Percentiles rank a stretch among this genome's conserved stretches.
phyloP scores from a whole-genome alignment of 2,797 vertebrate species.

The Dermochelys coriacea region DNA sequence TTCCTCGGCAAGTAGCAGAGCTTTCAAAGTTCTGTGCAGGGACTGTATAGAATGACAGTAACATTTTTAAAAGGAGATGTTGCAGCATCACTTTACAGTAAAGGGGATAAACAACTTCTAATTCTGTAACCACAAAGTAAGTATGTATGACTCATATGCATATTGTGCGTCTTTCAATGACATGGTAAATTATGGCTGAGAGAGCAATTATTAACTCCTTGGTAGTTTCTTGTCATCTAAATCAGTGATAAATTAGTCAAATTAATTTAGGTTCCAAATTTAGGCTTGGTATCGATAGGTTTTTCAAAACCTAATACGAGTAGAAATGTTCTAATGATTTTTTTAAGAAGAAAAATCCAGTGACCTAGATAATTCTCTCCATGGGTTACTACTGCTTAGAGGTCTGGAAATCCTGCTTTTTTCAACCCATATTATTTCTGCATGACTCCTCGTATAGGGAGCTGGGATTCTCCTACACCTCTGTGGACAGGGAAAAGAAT shows the following conservation, averaged over 20 bases:
- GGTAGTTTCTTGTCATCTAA: background rate
- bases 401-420: background rate
- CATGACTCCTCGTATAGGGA: fast-evolving
- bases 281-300: fast-evolving
- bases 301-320: background rate
- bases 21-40: background rate
- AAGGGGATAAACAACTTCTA: background rate
- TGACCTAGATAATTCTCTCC: background rate
- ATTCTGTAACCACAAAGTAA: background rate
- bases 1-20: background rate
- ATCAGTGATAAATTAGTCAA: background rate
- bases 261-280: background rate
- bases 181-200: fast-evolving
- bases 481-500: fast-evolving
- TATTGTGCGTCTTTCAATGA: fast-evolving
- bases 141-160: fast-evolving
- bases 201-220: background rate
- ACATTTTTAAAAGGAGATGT: background rate
- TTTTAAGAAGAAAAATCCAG: background rate
- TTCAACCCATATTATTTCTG: background rate
- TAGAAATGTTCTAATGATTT: background rate
- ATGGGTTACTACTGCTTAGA: fast-evolving
- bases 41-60: background rate
- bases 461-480: background rate
- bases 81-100: fast-evolving